These are phyloP conservation scores for Drosophila nannoptera DNA, from an alignment of 1,140 invertebrate genomes.

Conservation along the genomic window DNA sequence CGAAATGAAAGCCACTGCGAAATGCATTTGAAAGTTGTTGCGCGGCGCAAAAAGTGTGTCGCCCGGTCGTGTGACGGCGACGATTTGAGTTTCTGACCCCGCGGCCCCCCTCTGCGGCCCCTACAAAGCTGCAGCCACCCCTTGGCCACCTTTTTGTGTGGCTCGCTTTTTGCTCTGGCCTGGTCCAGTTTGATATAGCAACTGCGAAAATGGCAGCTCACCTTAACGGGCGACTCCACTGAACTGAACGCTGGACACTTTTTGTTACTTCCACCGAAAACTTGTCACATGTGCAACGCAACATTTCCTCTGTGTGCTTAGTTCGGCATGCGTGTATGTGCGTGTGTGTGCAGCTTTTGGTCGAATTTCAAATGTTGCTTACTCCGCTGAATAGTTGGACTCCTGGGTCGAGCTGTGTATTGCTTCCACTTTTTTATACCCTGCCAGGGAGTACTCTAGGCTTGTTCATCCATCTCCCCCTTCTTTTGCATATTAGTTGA, in stretches of 20 bases:
- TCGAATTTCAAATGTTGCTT: constrained; percentile 77
- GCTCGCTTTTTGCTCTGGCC: constrained; percentile 32
- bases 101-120: constrained; percentile 43
- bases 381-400: constrained; percentile 64
- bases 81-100: constrained; percentile 71
- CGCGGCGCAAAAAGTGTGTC: constrained; percentile 53
- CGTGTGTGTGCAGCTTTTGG: constrained; percentile 56
- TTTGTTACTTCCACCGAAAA: constrained; percentile 64
- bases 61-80: constrained; percentile 55
- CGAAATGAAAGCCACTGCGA: constrained; percentile 68
- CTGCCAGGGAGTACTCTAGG: not conserved
- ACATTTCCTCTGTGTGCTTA: constrained; percentile 58
- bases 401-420: constrained; percentile 34
- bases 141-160: constrained; percentile 47
- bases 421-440: not conserved
- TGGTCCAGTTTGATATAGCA: constrained; percentile 67
- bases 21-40: constrained; percentile 72
- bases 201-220: constrained; percentile 72
- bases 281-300: constrained; percentile 74
- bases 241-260: constrained; percentile 53
- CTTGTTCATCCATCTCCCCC: too few species aligned
- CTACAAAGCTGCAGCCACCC: constrained; percentile 1
- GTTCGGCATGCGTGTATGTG: constrained; percentile 9
- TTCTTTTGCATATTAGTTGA: not conserved
- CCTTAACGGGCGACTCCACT: constrained; percentile 64